Percentiles rank a stretch among this genome's conserved stretches.
Conservation (phyloP, 2,113 vertebrate genomes). For the Elachura formosa region DNA sequence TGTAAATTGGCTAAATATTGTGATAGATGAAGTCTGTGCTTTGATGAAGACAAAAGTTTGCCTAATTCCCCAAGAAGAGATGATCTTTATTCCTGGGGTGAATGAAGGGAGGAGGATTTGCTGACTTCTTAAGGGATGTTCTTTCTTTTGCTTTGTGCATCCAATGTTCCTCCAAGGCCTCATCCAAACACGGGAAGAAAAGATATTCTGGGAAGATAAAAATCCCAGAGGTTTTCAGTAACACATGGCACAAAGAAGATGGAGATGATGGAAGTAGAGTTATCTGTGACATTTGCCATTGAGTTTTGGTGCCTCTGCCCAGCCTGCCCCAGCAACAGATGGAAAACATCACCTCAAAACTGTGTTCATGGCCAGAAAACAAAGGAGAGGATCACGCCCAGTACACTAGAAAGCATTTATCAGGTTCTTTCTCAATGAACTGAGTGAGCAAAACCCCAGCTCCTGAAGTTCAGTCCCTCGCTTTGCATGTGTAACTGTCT, state of each 20-base stretch:
- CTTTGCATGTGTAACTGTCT: background rate
- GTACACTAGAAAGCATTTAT: background rate
- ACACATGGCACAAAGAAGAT: background rate
- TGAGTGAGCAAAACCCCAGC: background rate
- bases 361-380: background rate
- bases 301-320: accelerated
- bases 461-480: background rate
- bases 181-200: background rate
- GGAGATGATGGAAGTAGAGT: background rate
- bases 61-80: background rate
- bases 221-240: background rate
- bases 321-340: background rate
- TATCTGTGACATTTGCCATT: background rate
- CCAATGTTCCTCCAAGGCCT: background rate
- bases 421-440: background rate
- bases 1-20: background rate
- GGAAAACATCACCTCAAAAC: background rate
- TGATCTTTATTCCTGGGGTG: background rate
- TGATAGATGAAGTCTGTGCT: background rate
- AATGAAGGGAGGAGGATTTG: background rate
- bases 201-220: background rate
- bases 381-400: background rate
- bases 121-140: background rate
- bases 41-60: background rate
- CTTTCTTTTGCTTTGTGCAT: background rate